Conservation (phyloP, 2,113 vertebrate species). For the Condylura cristata region DNA sequence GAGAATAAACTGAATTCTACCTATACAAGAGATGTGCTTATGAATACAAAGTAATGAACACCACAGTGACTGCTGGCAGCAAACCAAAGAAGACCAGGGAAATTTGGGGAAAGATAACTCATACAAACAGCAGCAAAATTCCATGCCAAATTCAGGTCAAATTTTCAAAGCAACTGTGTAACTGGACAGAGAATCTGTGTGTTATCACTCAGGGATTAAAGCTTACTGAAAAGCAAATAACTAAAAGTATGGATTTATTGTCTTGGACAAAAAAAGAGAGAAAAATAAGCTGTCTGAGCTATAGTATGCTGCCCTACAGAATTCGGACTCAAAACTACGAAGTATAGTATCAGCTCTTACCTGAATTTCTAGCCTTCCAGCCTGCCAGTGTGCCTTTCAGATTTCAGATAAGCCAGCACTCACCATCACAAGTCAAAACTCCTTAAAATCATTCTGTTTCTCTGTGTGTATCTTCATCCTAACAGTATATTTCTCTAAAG, state of each 20-base stretch:
- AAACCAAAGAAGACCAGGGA: neutral
- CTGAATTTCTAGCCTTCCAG: neutral
- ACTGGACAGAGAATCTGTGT: neutral
- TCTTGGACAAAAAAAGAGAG: neutral
- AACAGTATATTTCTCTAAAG: neutral
- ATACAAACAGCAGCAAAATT: neutral
- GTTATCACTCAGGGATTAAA: neutral
- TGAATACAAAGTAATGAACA: constrained; percentile 95
- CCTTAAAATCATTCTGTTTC: neutral
- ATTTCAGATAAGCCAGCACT: neutral
- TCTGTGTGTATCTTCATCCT: neutral
- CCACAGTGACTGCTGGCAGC: neutral
- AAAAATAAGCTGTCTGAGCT: neutral
- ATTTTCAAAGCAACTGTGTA: neutral
- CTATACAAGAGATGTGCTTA: constrained; percentile 95
- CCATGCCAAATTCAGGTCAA: neutral
- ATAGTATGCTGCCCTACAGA: neutral
- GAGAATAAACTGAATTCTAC: constrained; percentile 93
- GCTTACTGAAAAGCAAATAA: neutral
- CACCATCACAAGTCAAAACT: neutral
- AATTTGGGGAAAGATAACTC: neutral
- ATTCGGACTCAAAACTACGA: neutral
- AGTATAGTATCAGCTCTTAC: neutral
- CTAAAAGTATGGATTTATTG: neutral
- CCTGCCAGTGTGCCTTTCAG: neutral